Conservation (phyloP, 2,797 vertebrate species). For the Lycodopsis pacificus region DNA sequence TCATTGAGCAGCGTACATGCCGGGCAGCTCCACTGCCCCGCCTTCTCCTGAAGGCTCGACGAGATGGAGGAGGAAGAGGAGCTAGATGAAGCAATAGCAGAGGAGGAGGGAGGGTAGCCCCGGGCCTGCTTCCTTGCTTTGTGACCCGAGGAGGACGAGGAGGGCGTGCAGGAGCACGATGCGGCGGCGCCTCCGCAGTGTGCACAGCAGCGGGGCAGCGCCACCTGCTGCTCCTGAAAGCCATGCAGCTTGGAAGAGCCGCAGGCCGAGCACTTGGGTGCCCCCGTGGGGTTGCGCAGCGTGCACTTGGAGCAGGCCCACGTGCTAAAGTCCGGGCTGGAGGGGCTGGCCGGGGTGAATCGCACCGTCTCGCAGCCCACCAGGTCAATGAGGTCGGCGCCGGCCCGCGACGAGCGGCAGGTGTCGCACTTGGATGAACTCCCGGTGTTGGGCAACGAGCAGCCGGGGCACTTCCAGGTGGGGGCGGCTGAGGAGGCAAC, state of each 20-base stretch:
- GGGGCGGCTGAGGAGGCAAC: slow-evolving; percentile 55
- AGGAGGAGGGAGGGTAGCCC: slow-evolving; percentile 78
- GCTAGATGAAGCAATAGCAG: slow-evolving; percentile 58
- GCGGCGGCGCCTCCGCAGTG: slow-evolving; percentile 76
- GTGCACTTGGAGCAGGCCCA: slow-evolving; percentile 98
- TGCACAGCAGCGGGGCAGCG: slow-evolving; percentile 76
- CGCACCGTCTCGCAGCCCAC: slow-evolving; percentile 90
- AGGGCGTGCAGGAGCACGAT: slow-evolving; percentile 76
- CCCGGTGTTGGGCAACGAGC: slow-evolving; percentile 81
- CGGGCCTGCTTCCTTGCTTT: slow-evolving; percentile 84
- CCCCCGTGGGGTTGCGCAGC: slow-evolving; percentile 90
- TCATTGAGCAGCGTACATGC: slow-evolving; percentile 96
- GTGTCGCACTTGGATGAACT: slow-evolving; percentile 83
- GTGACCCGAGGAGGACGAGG: slow-evolving; percentile 73
- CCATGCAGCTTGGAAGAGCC: slow-evolving; percentile 95
- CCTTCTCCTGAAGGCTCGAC: slow-evolving; percentile 78
- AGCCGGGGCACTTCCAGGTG: slow-evolving; percentile 89
- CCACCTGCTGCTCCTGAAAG: slow-evolving; percentile 88
- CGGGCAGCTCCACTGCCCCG: slow-evolving; percentile 91
- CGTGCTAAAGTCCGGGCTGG: slow-evolving; percentile 95
- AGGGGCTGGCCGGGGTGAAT: slow-evolving; percentile 93
- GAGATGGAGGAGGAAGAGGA: slow-evolving; percentile 66
- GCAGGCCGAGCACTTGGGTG: slow-evolving; percentile 90
- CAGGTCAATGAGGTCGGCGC: slow-evolving; percentile 90
- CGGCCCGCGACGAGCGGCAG: slow-evolving; percentile 78